A percentile compares a stretch with the other conserved stretches of the same genome.
Conservation (phyloP, 2,113 vertebrate species). For the Pseudolaguvia tuberculata region DNA sequence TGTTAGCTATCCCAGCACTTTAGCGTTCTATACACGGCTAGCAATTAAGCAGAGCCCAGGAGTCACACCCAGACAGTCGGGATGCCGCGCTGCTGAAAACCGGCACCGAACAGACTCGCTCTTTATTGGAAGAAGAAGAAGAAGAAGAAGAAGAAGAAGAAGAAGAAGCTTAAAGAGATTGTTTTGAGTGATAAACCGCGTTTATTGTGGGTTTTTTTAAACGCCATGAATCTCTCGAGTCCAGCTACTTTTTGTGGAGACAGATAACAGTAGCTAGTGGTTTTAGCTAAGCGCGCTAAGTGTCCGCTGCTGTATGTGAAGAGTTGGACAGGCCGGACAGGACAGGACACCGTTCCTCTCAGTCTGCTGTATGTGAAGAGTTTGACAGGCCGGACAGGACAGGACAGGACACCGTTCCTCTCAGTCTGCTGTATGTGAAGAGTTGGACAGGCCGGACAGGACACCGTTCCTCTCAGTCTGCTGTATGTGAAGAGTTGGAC, state of each 20-base stretch:
- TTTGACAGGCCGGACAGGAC: no score
- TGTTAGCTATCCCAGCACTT: background rate
- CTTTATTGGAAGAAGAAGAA: no score
- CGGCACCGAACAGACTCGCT: background rate
- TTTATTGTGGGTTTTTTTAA: background rate
- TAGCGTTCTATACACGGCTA: background rate
- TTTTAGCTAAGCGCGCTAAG: constrained; percentile 19
- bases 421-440: no score
- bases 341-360: background rate
- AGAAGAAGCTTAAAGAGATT: no score
- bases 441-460: no score
- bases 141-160: no score
- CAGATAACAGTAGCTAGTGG: constrained; percentile 48
- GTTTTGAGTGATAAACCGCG: background rate
- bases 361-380: no score
- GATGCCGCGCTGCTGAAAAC: background rate
- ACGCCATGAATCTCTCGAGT: constrained; percentile 32
- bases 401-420: no score
- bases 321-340: background rate
- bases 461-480: no score
- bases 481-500: background rate
- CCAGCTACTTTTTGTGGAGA: constrained; percentile 23
- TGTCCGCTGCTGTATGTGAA: background rate
- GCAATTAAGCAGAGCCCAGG: constrained; percentile 38
- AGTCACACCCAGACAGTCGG: constrained; percentile 61